Base-by-base conservation (phyloP, 2,797 vertebrate genomes). In the Anabacerthia variegaticeps region DNA sequence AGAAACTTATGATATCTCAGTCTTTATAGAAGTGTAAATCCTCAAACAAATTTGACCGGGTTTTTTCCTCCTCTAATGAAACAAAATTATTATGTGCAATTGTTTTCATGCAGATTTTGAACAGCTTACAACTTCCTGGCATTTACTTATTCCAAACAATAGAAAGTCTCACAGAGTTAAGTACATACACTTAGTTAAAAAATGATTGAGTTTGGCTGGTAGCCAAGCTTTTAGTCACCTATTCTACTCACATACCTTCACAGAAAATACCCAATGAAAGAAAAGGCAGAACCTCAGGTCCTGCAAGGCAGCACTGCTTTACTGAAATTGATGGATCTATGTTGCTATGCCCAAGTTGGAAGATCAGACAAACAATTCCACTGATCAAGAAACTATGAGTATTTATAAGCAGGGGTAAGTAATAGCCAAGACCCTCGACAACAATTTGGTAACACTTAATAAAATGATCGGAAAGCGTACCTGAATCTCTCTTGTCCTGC, bases 401-500 rank as follows among this genome's bases (percentile, higher is more conserved):
- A 12, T 36, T 43, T 61, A 54, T 19, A 87, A 88, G 18, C 20
- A 88, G 30, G 20, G 11, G 56, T 18, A 79, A 89, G 54, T 54
- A 77, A 73, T 6, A 78, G 8, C 21, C 26, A 83, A 41, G 15
- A 63, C 7, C 9, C 24, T 37, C 12, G 85, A 36, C 28, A 92
- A 46, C 46, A 86, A 65, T 43, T 95, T 37, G 27, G 17, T 44
- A 95, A 91, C 55, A 58, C 54, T 61, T 84, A 85, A 77, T 63
- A 86, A 79, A 69, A 94, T 15, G 21, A 49, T 79, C 73, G 34
- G 87, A 92, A 94, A 92, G 17, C 8, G 9, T 97, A 98, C 98
- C 98, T 98, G 98, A 98, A 98, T 88, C 99, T 98, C 77, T 99
- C 99, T 98, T 99, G 99, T 97, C 99, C 99, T 26, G 99, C 99